Conservation (phyloP, 2,797 vertebrate species). For the Sebastes minor region DNA sequence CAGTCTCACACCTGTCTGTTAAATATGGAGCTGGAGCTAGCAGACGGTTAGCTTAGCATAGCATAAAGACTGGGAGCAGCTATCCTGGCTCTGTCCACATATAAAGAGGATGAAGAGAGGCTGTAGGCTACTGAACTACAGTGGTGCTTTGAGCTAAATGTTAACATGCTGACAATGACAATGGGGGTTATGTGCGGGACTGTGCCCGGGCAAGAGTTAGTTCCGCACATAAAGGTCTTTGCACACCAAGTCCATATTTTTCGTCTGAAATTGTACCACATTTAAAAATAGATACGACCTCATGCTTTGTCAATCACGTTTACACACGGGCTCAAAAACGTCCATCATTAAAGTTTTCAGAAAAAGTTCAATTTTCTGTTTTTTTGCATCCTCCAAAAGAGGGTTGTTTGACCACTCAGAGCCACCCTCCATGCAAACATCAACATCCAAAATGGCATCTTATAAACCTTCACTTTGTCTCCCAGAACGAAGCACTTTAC, state of each 20-base stretch:
- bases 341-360: no score
- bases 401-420: no score
- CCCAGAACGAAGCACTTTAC: no score
- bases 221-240: not conserved
- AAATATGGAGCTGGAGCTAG: not conserved
- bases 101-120: not conserved
- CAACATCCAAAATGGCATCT: no score
- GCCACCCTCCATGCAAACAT: no score
- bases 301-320: no score
- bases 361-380: fast-evolving
- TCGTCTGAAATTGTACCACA: no score
- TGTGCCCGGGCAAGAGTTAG: not conserved
- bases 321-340: no score
- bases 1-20: not conserved
- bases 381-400: no score
- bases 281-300: no score
- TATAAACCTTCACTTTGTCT: no score
- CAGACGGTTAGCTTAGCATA: not conserved
- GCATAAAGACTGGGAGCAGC: not conserved
- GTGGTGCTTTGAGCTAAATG: not conserved
- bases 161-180: not conserved
- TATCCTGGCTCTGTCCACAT: not conserved
- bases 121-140: not conserved
- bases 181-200: not conserved
- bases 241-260: no score